Evolutionary conservation across 2,888 invertebrate genomes (phyloP), one percentile per base, ranked within the genome.

Genomic region (Agonopterix heracliana): DNA sequence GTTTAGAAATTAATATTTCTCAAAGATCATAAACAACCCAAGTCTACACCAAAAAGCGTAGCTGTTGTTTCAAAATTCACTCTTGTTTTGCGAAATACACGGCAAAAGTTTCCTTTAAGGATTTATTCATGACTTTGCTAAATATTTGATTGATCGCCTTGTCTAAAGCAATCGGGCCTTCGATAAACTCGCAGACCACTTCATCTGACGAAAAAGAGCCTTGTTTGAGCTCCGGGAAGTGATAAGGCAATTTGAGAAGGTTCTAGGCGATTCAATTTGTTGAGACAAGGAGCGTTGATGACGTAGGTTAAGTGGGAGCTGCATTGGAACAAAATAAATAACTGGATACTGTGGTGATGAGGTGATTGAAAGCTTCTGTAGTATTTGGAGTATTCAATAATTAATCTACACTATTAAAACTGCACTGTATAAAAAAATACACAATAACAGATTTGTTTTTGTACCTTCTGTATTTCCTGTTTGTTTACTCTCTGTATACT

Each of bases 91-190:
- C 45, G 38, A 52, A 50, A 60, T 50, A 45, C 50, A 58, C 55
- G 54, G 56, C 46, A 49, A 60, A 74, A 68, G 67, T 69, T 76
- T 68, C 68, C 63, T 56, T 57, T 64, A 34, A 62, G 72, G 78
- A 81, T 82, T 83, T 83, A 82, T 82, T 82, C 81, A 81, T 84
- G 84, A 84, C 80, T 81, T 73, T 59, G 70, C 77, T 76, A 74
- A 77, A 84, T 83, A 83, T 84, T 85, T 87, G 86, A 87, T 87
- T 86, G 86, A 87, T 87, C 74, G 76, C 77, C 64, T 60, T 68
- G 78, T 81, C 84, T 76, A 52, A 71, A 77, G 76, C 81, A 83
- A 81, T 81, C 72, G 71, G 67, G 68, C 65, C 63, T 59, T 68
- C 77, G 76, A 82, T 83, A 79, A 84, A 83, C 75, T 81, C 79